Conservation (phyloP, 2,888 invertebrate species). For the Ditylenchus weischeri region DNA sequence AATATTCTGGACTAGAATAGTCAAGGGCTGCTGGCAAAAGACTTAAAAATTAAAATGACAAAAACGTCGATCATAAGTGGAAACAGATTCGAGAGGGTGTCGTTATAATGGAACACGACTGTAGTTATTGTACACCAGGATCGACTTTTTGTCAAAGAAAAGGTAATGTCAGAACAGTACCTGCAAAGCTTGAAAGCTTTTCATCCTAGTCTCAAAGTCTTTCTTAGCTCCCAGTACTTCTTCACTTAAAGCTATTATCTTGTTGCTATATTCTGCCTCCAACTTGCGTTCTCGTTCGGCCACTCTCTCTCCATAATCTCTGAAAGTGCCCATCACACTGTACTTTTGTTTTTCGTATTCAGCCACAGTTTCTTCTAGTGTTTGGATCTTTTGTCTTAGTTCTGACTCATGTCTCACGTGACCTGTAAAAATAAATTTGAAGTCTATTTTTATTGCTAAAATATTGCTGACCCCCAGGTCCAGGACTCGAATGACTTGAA, state of each 20-base stretch:
- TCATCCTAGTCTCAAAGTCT: constrained; percentile 62
- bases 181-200: constrained; percentile 61
- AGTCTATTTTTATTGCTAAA: neutral
- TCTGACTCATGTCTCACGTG: constrained; percentile 49
- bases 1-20: too few species aligned
- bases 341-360: constrained; percentile 58
- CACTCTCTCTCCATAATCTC: constrained; percentile 57
- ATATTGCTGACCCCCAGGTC: constrained; percentile 15
- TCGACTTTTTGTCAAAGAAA: neutral
- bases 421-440: neutral
- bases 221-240: constrained; percentile 60
- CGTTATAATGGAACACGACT: too few species aligned
- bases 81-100: too few species aligned
- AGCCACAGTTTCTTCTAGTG: constrained; percentile 58
- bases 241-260: constrained; percentile 61
- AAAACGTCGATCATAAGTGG: too few species aligned
- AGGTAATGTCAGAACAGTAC: constrained; percentile 21
- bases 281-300: constrained; percentile 57
- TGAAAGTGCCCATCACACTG: constrained; percentile 59
- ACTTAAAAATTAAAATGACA: too few species aligned
- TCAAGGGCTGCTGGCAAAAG: too few species aligned
- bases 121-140: neutral
- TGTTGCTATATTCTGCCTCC: constrained; percentile 58
- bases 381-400: constrained; percentile 56
- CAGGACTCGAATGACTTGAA: constrained; percentile 35